Base-by-base conservation (phyloP, 2,113 vertebrate species). In the Myotis brandtii region DNA sequence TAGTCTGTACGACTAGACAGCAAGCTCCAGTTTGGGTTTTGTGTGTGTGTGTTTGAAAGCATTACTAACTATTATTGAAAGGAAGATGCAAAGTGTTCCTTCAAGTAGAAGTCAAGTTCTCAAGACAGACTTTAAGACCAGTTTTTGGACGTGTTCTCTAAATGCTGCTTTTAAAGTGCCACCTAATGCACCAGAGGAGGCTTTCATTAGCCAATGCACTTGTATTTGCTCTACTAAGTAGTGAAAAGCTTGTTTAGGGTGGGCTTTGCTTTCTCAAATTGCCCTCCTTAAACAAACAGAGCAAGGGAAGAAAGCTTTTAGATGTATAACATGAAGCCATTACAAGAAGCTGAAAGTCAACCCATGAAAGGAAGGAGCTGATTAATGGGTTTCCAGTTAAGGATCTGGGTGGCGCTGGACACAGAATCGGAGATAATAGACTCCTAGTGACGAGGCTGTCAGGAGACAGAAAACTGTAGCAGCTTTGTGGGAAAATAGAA, bases 251-350 rank as follows among this genome's bases (percentile, higher is more conserved):
- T 59, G 46, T 82, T 96, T 62, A 43, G 88, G 50, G 32, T 66
- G 40, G 76, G 59, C 73, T 80, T 66, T 92, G 50, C 83, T 85
- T n/a, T 54, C 93, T 97, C 98, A 98, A 97, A 98, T 98, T 98
- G 97, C 96, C 96, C 97, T 98, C 95, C 98, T 99, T 98, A 99
- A 99, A 98, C 97, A 99, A 99, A 98, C 97, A 97, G 89, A 93
- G 97, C 54, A 89, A 87, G 95, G 88, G 70, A 86, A 96, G 92
- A 96, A 98, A 98, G 98, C 98, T 99, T 99, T 98, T 98, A 98
- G 91, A 91, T 96, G 67, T 93, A 98, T 96, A 97, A 99, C 98
- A 94, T 97, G 98, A 98, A 98, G 98, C 98, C 97, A 97, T 99
- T 99, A 98, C 97, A 97, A 96, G 94, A 94, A 96, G 73, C 89